phyloP scores from a whole-genome alignment of 2,888 invertebrate genomes.

The Epirrhoe alternata region DNA sequence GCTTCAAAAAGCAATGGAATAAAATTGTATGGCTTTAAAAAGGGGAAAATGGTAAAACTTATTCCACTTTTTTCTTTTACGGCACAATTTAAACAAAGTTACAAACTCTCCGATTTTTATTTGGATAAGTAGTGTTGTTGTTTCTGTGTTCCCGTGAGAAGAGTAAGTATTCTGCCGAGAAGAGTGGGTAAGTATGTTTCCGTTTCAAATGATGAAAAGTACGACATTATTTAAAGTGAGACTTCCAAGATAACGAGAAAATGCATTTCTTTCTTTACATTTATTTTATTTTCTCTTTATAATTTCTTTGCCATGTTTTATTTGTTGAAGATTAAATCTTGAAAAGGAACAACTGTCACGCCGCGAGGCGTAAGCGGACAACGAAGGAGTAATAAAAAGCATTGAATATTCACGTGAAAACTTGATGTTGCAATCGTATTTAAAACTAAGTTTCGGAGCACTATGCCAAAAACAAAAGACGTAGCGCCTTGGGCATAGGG shows the following conservation, averaged over 20 bases:
- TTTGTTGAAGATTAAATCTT: conserved; percentile 10
- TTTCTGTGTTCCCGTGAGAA: no score
- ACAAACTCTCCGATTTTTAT: no score
- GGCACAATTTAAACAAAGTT: no score
- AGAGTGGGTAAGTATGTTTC: no score
- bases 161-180: no score
- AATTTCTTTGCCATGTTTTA: conserved; percentile 9
- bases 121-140: no score
- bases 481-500: conserved; percentile 50
- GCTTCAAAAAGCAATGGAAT: no score
- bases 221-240: neutral
- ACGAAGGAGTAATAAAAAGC: neutral
- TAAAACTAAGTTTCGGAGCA: conserved; percentile 11
- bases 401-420: neutral
- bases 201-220: neutral
- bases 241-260: neutral
- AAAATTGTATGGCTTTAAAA: no score
- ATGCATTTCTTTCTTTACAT: conserved; percentile 6
- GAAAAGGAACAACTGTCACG: conserved; percentile 20
- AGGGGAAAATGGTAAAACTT: no score
- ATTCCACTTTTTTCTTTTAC: no score
- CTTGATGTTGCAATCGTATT: conserved; percentile 17
- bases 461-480: conserved; percentile 58
- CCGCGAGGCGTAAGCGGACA: conserved; percentile 19
- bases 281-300: conserved; percentile 9